phyloP scores from a whole-genome alignment of 2,888 invertebrate species.

The Harpagoxenus sublaevis region DNA sequence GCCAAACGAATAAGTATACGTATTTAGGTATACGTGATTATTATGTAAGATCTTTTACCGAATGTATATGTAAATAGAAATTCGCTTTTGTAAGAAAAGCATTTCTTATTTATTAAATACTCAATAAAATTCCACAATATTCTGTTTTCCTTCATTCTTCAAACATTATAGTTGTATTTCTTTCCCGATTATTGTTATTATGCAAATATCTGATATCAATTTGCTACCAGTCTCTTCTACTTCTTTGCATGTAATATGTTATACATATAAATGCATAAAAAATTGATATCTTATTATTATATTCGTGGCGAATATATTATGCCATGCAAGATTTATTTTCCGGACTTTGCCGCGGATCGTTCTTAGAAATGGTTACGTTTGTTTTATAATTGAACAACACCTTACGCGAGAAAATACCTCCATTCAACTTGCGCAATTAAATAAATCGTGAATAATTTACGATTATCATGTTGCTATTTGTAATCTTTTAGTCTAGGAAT shows the following conservation, averaged over 20 bases:
- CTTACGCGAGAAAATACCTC: background rate
- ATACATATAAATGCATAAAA: background rate
- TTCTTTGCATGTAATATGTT: background rate
- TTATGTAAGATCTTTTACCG: constrained; percentile 49
- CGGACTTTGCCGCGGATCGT: background rate
- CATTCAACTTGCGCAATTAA: constrained; percentile 5
- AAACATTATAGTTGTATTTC: background rate
- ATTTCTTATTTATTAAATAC: constrained; percentile 32
- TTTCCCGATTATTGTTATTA: background rate
- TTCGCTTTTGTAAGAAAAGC: constrained; percentile 69
- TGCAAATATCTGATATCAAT: background rate
- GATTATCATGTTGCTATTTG: background rate
- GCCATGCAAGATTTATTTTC: background rate
- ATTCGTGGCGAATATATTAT: background rate
- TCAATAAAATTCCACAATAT: background rate
- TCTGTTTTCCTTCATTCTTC: background rate
- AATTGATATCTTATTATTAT: background rate
- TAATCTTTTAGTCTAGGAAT: constrained; percentile 8
- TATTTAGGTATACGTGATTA: constrained; percentile 32
- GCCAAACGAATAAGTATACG: constrained; percentile 50
- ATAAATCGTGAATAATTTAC: constrained; percentile 26
- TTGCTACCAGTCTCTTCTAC: background rate
- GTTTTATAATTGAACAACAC: background rate
- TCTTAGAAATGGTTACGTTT: constrained; percentile 20
- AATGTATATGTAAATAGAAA: constrained; percentile 75